These are phyloP conservation scores for Scaptomyza polygonia DNA, from an alignment of 2,888 invertebrate species.

Conservation along the genomic window DNA sequence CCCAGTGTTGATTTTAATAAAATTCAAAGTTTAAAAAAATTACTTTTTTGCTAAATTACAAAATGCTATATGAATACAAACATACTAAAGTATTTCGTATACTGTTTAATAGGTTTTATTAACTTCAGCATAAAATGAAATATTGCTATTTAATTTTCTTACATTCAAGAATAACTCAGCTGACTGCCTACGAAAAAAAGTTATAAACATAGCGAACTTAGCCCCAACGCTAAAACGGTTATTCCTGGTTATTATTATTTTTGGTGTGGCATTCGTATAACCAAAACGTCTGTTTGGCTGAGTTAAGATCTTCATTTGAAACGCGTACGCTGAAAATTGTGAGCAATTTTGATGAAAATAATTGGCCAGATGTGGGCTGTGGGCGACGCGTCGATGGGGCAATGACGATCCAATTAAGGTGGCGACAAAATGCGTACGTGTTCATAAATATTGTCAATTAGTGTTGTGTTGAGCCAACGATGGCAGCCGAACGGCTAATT, in stretches of 20 bases:
- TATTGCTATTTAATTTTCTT: background rate
- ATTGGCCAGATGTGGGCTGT: slow-evolving; percentile 68
- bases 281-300: slow-evolving; percentile 62
- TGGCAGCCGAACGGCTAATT: slow-evolving; percentile 79
- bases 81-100: too few species aligned
- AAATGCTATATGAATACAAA: too few species aligned
- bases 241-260: slow-evolving; percentile 15
- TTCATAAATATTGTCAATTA: slow-evolving; percentile 83
- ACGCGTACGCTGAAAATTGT: slow-evolving; percentile 65
- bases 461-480: slow-evolving; percentile 55
- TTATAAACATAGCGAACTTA: background rate
- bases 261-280: slow-evolving; percentile 65
- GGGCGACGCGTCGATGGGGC: slow-evolving; percentile 40
- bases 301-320: slow-evolving; percentile 74
- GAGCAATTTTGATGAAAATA: slow-evolving; percentile 81
- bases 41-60: too few species aligned
- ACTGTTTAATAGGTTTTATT: background rate
- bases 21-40: too few species aligned
- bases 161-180: background rate
- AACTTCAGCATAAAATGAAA: too few species aligned
- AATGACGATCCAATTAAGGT: slow-evolving; percentile 71
- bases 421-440: slow-evolving; percentile 80
- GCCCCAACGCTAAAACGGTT: background rate
- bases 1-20: too few species aligned
- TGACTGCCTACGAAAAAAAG: background rate